phyloP scores from a whole-genome alignment of 2,113 vertebrate genomes.

The Xiphias gladius region DNA sequence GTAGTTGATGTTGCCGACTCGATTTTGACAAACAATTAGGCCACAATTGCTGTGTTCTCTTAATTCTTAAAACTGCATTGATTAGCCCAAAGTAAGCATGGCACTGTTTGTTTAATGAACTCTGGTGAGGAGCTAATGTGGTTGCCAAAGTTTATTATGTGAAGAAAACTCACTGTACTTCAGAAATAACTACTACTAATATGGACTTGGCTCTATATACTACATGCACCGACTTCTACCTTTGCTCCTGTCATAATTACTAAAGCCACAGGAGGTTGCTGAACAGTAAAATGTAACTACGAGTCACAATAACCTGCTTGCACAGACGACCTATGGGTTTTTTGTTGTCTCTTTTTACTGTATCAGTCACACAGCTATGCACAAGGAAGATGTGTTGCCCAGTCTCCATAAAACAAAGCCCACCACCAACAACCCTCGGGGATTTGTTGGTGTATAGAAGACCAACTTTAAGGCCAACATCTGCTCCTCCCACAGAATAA shows the following conservation, averaged over 20 bases:
- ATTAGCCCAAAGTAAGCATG: background rate
- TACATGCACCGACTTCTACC: background rate
- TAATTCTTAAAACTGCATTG: slow-evolving; percentile 1
- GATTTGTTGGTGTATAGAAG: slow-evolving; percentile 10
- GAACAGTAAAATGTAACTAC: background rate
- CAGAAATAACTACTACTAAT: background rate
- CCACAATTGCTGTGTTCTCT: slow-evolving; percentile 5
- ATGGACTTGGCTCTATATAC: background rate
- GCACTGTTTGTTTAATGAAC: slow-evolving; percentile 8
- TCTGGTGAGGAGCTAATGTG: background rate
- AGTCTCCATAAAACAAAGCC: slow-evolving; percentile 27
- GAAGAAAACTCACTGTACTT: background rate
- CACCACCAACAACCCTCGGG: background rate
- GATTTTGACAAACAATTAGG: background rate
- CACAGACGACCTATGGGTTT: background rate
- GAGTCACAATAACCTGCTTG: background rate
- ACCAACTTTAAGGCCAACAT: slow-evolving; percentile 25
- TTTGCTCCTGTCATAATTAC: background rate
- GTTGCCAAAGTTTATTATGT: background rate
- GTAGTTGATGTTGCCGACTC: background rate
- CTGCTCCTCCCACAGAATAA: slow-evolving; percentile 25
- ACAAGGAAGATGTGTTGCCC: slow-evolving; percentile 7
- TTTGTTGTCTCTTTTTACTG: background rate
- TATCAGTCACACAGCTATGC: background rate
- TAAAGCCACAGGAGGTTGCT: background rate